Base-by-base conservation (phyloP, 23 tunicate genomes). In the Aplidium turbinatum region DNA sequence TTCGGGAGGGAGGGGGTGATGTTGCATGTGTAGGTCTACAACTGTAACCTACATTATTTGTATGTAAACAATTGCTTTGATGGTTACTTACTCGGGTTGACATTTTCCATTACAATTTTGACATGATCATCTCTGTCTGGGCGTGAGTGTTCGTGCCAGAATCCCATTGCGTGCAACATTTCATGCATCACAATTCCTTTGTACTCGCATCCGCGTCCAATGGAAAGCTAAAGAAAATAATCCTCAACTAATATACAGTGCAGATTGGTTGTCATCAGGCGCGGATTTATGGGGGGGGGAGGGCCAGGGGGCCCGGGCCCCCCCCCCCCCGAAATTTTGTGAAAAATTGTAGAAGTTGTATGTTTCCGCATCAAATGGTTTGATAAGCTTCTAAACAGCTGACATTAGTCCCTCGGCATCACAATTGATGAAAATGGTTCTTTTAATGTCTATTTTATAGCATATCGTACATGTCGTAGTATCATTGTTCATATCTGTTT, bases 121-220 rank as follows among this genome's bases (percentile, higher is more conserved):
- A 61, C 68, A 26, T 30, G 16, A 16, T 30, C n/a, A 28, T 61
- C 68, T 19, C 68, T 35, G 35, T 61, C 68, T 22, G 68, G 68
- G 20, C 68, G 34, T n/a, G 35, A 5, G 7, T 61, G 68, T 61
- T 61, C 68, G 68, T 61, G 68, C 68, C 68, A 61, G 68, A 61
- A 61, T 30, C 68, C 68, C 35, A 61, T 28, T 6, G 68, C 6
- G 38, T 61, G 68, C 68, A 61, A 16, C 68, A 61, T 61, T 19
- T 61, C 68, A 32, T 61, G 68, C 68, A 61, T 61, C n/a, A 61
- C 68, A 28, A 23, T 32, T 25, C 68, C 68, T 28, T 28, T 61
- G 38, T 5, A 55, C n/a, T 55, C 35, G 30, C 68, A 61, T 4
- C 68, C 35, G 11, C 35, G 35, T 13, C 68, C 68, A 28, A 61